Base-by-base conservation (phyloP, 2,113 vertebrate species). In the Cynopterus brachyotis region DNA sequence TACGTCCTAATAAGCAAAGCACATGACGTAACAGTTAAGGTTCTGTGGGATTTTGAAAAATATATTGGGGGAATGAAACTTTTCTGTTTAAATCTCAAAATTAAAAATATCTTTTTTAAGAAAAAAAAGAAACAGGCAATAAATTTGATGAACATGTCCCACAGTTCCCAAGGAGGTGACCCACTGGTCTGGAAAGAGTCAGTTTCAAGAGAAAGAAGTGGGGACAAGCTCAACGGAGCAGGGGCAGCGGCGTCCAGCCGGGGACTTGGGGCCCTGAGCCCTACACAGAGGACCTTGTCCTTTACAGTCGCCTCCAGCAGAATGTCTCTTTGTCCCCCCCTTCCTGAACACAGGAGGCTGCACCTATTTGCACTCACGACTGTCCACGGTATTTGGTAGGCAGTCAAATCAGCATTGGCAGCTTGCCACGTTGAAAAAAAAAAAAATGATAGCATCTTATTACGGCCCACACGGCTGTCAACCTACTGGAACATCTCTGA, bases 1-100 rank as follows among this genome's bases (percentile, higher is more conserved):
- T 10, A 93, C 70, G 20, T 96, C 96, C 90, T 93, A 95, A 93
- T 95, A 97, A 94, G 47, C 40, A 92, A 92, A 95, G 96, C 82
- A 92, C 81, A 95, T 87, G 2, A 92, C 92, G 91, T 66, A 79
- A 89, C 12, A 80, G 89, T 96, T 96, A 95, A 94, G 89, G 30
- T 26, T 80, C 89, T 95, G 62, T 75, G 87, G 53, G 86, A 17
- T 82, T 89, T 47, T 50, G 45, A 28, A 59, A 37, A 32, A 50
- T 5, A n/a, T 13, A n/a, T 3, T 24, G 32, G 20, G 35, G 28
- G 22, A 16, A 60, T 9, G n/a, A 72, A 84, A 75, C 20, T n/a
- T 12, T 83, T 67, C 78, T 83, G 57, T 32, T 89, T 64, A 69
- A 97, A 90, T 97, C 69, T 91, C 59, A 97, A 92, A 98, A 97